These are phyloP conservation scores for Xenopus tropicalis DNA, from an alignment of 2,113 vertebrate genomes.

Conservation along the genomic window DNA sequence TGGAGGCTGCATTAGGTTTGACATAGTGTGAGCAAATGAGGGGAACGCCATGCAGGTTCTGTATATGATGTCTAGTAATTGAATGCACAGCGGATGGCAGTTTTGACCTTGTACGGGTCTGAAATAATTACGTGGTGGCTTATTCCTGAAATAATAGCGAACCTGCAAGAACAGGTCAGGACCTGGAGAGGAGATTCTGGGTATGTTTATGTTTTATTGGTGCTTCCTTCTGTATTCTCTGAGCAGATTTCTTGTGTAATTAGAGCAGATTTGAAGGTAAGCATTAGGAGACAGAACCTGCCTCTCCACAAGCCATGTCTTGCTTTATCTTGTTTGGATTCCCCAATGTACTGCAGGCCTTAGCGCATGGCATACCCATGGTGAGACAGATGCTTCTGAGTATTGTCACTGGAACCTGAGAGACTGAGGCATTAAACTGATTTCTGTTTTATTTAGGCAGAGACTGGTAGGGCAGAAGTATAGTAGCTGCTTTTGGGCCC, in stretches of 20 bases:
- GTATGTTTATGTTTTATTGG: conserved; percentile 8
- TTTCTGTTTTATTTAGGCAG: conserved; percentile 4
- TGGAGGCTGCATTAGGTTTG: conserved; percentile 1
- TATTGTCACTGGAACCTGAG: not conserved
- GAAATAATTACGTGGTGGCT: conserved; percentile 8
- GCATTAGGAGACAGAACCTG: not conserved
- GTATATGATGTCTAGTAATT: conserved; percentile 23
- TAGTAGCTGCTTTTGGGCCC: no score
- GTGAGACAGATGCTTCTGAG: conserved; percentile 1
- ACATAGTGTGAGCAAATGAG: conserved; percentile 8
- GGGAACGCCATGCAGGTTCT: conserved; percentile 11
- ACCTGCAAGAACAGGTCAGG: not conserved
- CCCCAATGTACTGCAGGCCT: not conserved
- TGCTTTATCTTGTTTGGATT: not conserved
- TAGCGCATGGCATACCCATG: conserved; percentile 1
- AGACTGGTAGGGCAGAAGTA: not conserved
- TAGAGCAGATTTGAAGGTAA: conserved; percentile 3
- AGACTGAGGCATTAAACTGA: not conserved
- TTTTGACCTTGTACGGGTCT: conserved; percentile 9
- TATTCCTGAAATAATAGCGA: not conserved
- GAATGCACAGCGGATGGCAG: conserved; percentile 19
- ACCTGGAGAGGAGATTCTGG: not conserved
- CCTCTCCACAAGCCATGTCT: not conserved
- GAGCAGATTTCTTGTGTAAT: not conserved
- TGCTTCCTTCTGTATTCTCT: not conserved